Percentiles rank a stretch among this genome's conserved stretches.
Evolutionary conservation across 2,888 invertebrate species (phyloP).

Genomic region (Maniola hyperantus): DNA sequence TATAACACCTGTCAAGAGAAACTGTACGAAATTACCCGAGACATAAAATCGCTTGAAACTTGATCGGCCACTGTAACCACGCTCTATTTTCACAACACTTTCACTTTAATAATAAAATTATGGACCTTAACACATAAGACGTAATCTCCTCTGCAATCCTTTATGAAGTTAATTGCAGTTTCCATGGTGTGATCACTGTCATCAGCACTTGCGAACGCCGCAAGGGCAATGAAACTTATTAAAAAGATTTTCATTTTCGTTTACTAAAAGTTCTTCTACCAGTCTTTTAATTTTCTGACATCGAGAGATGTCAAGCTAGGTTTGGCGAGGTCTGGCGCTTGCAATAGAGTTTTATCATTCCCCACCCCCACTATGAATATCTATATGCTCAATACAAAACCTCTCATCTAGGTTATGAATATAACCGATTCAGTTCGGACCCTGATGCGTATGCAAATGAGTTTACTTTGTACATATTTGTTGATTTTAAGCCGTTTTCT

Average conservation of each 20-base stretch:
- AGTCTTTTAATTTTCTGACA: conserved; percentile 64
- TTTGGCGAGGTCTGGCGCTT: conserved; percentile 62
- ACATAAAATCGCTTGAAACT: conserved; percentile 42
- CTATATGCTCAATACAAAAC: conserved; percentile 53
- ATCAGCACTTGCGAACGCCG: conserved; percentile 68
- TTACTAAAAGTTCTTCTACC: conserved; percentile 47
- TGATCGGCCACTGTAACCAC: conserved; percentile 48
- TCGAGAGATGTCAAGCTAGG: conserved; percentile 72
- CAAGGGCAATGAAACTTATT: conserved; percentile 63
- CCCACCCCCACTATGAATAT: conserved; percentile 61
- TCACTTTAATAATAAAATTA: conserved; percentile 67
- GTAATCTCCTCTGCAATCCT: conserved; percentile 87
- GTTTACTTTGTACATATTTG: conserved; percentile 45
- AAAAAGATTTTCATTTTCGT: conserved; percentile 68
- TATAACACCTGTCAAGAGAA: conserved; percentile 43
- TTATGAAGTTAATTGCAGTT: conserved; percentile 85
- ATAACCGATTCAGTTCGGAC: conserved; percentile 61
- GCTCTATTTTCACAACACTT: conserved; percentile 61
- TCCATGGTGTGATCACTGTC: conserved; percentile 82
- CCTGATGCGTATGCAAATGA: conserved; percentile 61
- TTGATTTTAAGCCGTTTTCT: conserved; percentile 33
- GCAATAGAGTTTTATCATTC: conserved; percentile 76
- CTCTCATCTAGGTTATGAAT: conserved; percentile 67
- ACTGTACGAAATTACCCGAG: conserved; percentile 46
- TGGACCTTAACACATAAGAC: conserved; percentile 88